phyloP scores from a whole-genome alignment of 2,888 invertebrate genomes.

The Agrotis exclamationis region DNA sequence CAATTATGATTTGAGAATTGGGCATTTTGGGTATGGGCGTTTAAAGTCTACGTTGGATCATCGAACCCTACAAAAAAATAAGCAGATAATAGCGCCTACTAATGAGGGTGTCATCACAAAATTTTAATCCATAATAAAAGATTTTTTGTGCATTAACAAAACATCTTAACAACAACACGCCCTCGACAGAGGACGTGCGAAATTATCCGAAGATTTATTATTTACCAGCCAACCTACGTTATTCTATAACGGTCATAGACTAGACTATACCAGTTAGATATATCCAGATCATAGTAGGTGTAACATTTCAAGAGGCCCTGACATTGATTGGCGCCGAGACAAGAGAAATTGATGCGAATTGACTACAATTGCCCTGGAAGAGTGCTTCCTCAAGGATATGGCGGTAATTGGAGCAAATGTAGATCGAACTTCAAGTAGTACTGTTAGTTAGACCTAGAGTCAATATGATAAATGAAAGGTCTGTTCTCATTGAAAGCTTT shows the following conservation, averaged over 20 bases:
- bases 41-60: neutral
- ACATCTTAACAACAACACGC: slow-evolving; percentile 16
- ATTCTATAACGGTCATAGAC: slow-evolving; percentile 3
- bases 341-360: slow-evolving; percentile 64
- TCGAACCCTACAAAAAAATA: slow-evolving; percentile 1
- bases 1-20: no score
- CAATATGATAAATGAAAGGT: slow-evolving; percentile 19
- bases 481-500: slow-evolving; percentile 11
- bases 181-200: slow-evolving; percentile 5
- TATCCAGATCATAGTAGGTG: slow-evolving; percentile 43
- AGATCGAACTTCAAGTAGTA: slow-evolving; percentile 40
- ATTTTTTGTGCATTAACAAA: neutral
- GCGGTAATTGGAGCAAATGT: slow-evolving; percentile 46
- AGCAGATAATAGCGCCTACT: slow-evolving; percentile 3
- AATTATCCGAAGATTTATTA: slow-evolving; percentile 2
- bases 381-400: slow-evolving; percentile 54
- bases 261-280: slow-evolving; percentile 21
- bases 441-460: neutral
- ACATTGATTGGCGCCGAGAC: slow-evolving; percentile 63
- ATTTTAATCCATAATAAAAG: slow-evolving; percentile 7
- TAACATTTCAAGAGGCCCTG: slow-evolving; percentile 40
- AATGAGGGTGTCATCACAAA: slow-evolving; percentile 2
- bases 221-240: slow-evolving; percentile 19
- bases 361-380: slow-evolving; percentile 58
- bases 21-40: neutral